phyloP scores from a whole-genome alignment of 2,113 vertebrate species.

The Varanus salvator region DNA sequence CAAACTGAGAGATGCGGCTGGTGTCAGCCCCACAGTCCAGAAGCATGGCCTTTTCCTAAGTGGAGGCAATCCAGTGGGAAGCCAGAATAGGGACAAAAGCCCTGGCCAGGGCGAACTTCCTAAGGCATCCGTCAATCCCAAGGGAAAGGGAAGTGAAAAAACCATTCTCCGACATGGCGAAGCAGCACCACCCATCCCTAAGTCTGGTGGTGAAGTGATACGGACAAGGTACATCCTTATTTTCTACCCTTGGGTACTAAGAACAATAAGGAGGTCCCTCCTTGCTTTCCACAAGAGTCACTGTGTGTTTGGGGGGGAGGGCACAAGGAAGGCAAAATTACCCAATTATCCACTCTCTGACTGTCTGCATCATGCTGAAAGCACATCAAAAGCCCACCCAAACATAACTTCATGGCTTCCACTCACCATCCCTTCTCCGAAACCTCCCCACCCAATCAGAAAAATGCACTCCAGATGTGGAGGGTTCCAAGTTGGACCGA shows the following conservation, averaged over 20 bases:
- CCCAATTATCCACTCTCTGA: too few relatives aligned
- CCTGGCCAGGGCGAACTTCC: background rate
- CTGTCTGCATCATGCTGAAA: too few relatives aligned
- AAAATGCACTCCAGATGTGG: too few relatives aligned
- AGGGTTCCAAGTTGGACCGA: too few relatives aligned
- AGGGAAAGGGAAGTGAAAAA: conserved; percentile 39
- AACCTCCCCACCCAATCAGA: too few relatives aligned
- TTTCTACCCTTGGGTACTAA: background rate
- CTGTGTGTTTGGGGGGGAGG: background rate
- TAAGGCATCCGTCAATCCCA: conserved; percentile 29
- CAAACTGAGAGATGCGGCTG: conserved; percentile 31
- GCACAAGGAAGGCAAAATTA: background rate
- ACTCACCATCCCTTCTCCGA: too few relatives aligned
- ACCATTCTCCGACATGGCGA: background rate
- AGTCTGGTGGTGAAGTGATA: conserved; percentile 50
- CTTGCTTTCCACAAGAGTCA: background rate
- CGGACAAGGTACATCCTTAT: conserved; percentile 63
- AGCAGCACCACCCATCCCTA: conserved; percentile 46
- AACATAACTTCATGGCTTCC: too few relatives aligned
- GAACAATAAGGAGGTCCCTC: background rate
- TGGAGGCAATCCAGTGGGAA: background rate
- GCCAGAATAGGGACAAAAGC: conserved; percentile 31
- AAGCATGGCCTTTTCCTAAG: conserved; percentile 39
- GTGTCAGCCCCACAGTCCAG: conserved; percentile 36
- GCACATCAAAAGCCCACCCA: too few relatives aligned